Evolutionary conservation across 2,113 vertebrate genomes (phyloP).

Genomic region (Neomonachus schauinslandi): DNA sequence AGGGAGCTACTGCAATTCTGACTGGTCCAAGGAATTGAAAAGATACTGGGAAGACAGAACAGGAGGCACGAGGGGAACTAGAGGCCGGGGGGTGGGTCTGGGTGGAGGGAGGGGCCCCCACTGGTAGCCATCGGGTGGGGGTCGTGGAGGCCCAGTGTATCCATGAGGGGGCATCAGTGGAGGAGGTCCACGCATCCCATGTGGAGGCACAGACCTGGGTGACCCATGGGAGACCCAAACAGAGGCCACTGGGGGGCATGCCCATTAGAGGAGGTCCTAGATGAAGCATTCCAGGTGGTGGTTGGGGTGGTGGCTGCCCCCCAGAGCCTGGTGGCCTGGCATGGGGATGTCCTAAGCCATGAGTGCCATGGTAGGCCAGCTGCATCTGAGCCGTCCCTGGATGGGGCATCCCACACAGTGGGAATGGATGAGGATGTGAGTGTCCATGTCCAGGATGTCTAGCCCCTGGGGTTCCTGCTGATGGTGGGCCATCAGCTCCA

Average conservation of each 20-base stretch:
- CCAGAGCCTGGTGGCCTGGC: conserved; percentile 91
- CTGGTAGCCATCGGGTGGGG: conserved; percentile 94
- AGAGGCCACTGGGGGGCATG: conserved; percentile 93
- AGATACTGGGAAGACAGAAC: background rate
- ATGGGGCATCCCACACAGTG: conserved; percentile 91
- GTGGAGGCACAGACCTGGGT: conserved; percentile 89
- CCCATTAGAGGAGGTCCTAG: conserved; percentile 94
- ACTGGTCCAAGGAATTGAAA: conserved; percentile 68
- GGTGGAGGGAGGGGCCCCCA: conserved; percentile 95
- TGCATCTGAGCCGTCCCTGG: conserved; percentile 96
- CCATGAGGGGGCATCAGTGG: conserved; percentile 96
- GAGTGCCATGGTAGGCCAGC: conserved; percentile 93
- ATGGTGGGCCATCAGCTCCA: conserved; percentile 86
- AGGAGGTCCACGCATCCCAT: conserved; percentile 95
- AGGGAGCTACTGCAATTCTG: conserved; percentile 35
- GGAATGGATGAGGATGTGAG: conserved; percentile 92
- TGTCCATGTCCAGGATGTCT: conserved; percentile 86
- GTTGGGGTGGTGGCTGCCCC: conserved; percentile 86
- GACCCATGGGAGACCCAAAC: conserved; percentile 95
- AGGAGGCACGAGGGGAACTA: conserved; percentile 86
- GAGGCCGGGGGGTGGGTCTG: conserved; percentile 87
- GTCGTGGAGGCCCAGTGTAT: conserved; percentile 93
- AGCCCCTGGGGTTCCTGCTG: conserved; percentile 77
- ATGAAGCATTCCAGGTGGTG: conserved; percentile 93
- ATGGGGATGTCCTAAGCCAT: conserved; percentile 94